Conservation (phyloP, 92 coral and sea anemone species). For the Palythoa grandis region DNA sequence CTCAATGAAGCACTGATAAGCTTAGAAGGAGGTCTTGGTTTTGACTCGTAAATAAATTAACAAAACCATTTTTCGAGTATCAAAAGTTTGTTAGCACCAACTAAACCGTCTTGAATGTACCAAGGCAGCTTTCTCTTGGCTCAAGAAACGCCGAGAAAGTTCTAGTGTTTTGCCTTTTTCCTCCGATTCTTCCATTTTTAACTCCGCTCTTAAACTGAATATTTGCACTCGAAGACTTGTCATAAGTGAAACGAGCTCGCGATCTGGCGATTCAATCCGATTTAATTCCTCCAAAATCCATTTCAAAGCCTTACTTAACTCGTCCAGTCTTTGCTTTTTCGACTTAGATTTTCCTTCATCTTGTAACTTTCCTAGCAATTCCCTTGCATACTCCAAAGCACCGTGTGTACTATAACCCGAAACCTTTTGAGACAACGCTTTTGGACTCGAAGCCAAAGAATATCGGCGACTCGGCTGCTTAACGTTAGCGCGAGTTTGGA, state of each 20-base stretch:
- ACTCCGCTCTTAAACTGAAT: constrained; percentile 71
- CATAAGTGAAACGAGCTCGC: constrained; percentile 79
- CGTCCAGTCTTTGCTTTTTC: constrained; percentile 81
- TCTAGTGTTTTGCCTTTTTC: constrained; percentile 15
- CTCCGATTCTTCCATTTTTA: constrained; percentile 74
- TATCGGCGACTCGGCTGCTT: constrained; percentile 1
- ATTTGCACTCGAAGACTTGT: constrained; percentile 86
- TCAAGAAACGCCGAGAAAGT: constrained; percentile 38
- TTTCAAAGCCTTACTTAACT: constrained; percentile 85
- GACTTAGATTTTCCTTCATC: constrained; percentile 76
- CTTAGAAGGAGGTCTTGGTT: too few relatives aligned
- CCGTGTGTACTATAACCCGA: constrained; percentile 91
- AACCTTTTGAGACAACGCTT: constrained; percentile 32
- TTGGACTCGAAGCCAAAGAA: constrained; percentile 31
- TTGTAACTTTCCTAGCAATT: constrained; percentile 70
- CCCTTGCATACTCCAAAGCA: constrained; percentile 82
- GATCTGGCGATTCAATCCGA: constrained; percentile 83
- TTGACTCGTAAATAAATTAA: constrained; percentile 3
- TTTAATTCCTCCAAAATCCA: constrained; percentile 84
- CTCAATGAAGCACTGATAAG: neutral
- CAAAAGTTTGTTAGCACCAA: constrained; percentile 63
- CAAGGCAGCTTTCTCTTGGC: constrained; percentile 23
- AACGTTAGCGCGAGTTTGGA: neutral
- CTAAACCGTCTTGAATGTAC: constrained; percentile 66
- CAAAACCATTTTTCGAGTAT: neutral